phyloP scores from a whole-genome alignment of 2,888 invertebrate species.

The Ceriagrion tenellum region DNA sequence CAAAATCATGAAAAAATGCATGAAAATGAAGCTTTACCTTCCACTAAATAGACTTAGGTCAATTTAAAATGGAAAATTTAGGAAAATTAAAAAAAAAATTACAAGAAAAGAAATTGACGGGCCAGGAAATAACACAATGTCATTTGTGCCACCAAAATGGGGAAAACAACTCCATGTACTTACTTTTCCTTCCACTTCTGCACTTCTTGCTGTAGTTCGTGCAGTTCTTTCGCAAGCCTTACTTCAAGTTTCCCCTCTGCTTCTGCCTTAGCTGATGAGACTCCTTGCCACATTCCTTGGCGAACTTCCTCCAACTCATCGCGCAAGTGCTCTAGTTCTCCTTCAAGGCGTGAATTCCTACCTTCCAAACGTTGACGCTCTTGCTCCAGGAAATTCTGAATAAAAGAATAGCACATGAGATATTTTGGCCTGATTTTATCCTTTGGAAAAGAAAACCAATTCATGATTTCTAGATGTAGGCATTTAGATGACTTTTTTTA shows the following conservation, averaged over 20 bases:
- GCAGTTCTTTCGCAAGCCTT: conserved; percentile 28
- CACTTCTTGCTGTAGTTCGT: conserved; percentile 42
- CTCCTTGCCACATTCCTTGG: conserved; percentile 45
- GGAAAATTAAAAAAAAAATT: too few species aligned
- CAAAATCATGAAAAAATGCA: too few species aligned
- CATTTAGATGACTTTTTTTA: too few species aligned
- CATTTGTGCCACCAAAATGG: too few species aligned
- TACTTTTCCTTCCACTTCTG: conserved; percentile 63
- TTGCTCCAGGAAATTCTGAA: conserved; percentile 56
- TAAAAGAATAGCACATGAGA: not conserved
- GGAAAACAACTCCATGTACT: not conserved
- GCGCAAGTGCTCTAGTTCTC: conserved; percentile 42
- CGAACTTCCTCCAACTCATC: conserved; percentile 57
- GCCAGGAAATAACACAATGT: too few species aligned
- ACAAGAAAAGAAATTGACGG: too few species aligned
- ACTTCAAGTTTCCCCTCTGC: conserved; percentile 49
- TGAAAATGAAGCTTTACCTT: too few species aligned
- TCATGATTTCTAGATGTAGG: too few species aligned
- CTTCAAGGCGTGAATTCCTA: conserved; percentile 53
- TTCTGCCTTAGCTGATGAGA: conserved; percentile 58
- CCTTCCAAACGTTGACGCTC: conserved; percentile 47
- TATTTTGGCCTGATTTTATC: too few species aligned
- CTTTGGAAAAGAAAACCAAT: too few species aligned
- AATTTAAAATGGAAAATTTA: too few species aligned
- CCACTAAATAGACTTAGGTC: too few species aligned